These are phyloP conservation scores for Trachymyrmex septentrionalis DNA, from an alignment of 1,140 invertebrate species.

Conservation along the genomic window DNA sequence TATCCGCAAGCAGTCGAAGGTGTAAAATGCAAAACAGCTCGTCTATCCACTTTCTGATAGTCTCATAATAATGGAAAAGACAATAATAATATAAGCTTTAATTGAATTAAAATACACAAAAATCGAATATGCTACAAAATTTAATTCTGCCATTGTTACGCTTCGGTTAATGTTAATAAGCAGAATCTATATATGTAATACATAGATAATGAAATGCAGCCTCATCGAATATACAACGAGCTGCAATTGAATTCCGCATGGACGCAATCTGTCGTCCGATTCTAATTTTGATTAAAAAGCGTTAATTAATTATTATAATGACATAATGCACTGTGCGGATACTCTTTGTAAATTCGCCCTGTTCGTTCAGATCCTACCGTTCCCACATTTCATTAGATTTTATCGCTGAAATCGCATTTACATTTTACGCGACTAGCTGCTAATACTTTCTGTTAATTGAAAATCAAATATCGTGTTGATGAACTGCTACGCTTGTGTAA, in stretches of 20 bases:
- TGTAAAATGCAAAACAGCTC: background rate
- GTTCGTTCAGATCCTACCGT: no score
- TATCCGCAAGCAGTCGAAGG: background rate
- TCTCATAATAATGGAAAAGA: background rate
- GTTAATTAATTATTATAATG: constrained; percentile 31
- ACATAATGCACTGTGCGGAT: background rate
- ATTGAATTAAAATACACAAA: constrained; percentile 3
- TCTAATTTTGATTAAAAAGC: constrained; percentile 20
- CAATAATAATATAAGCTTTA: background rate
- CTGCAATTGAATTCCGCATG: background rate
- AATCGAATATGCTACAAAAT: background rate
- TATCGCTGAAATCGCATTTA: background rate
- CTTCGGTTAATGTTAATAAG: background rate
- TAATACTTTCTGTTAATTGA: background rate
- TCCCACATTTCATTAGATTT: no score
- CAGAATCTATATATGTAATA: background rate
- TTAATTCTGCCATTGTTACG: background rate
- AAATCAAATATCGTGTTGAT: background rate
- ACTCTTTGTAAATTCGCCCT: background rate
- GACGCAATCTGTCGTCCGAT: background rate
- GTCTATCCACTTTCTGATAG: background rate
- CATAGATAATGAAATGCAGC: background rate
- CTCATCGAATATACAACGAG: constrained; percentile 7
- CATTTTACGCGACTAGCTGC: background rate
- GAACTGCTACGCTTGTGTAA: background rate